phyloP scores from a whole-genome alignment of 92 coral and sea anemone species.

The Parazoanthus darwini region DNA sequence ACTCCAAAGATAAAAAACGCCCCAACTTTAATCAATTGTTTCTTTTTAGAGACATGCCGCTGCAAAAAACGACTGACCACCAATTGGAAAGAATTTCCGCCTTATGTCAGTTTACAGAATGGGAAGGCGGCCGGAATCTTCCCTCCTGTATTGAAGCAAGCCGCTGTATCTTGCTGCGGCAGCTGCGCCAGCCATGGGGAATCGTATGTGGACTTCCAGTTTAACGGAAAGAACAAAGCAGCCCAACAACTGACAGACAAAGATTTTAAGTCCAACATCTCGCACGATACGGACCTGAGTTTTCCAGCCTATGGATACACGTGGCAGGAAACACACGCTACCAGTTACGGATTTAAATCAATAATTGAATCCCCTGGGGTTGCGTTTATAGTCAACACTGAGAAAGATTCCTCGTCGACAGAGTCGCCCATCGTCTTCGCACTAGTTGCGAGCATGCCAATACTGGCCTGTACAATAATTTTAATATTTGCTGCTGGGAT shows the following conservation, averaged over 20 bases:
- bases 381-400: conserved; percentile 55
- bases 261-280: conserved; percentile 46
- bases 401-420: conserved; percentile 8
- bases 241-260: conserved; percentile 50
- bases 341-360: conserved; percentile 60
- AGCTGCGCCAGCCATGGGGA: conserved; percentile 45
- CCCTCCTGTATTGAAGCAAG: conserved; percentile 43
- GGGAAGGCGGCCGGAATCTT: conserved; percentile 53
- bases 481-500: conserved; percentile 60
- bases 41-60: conserved; percentile 59
- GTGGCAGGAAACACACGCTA: conserved; percentile 44
- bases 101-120: conserved; percentile 45
- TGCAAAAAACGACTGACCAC: conserved; percentile 47
- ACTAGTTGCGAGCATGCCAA: conserved; percentile 37
- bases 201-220: conserved; percentile 51
- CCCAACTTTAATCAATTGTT: neutral
- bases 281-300: conserved; percentile 53
- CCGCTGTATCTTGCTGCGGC: conserved; percentile 48
- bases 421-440: conserved; percentile 34
- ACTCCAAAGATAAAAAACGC: too few relatives aligned
- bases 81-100: conserved; percentile 62
- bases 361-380: conserved; percentile 68
- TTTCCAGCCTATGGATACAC: conserved; percentile 54
- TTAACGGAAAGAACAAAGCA: conserved; percentile 39
- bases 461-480: conserved; percentile 33